Evolutionary conservation across 2,113 vertebrate genomes (phyloP).

Genomic region (Larimichthys crocea): DNA sequence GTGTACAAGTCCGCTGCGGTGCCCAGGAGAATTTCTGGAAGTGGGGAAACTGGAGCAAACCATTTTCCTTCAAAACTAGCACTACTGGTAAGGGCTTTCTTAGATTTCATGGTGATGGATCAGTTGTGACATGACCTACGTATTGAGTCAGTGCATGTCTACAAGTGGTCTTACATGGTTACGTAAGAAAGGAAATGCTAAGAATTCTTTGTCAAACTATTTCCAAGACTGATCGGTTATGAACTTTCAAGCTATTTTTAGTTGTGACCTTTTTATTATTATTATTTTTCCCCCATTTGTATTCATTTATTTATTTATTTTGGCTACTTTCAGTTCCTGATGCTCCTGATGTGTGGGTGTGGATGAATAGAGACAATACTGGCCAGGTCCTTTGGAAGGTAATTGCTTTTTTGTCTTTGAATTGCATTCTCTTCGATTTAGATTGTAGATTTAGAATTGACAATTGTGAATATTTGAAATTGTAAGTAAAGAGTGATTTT

Average conservation of each 20-base stretch:
- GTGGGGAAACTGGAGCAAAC: constrained; percentile 81
- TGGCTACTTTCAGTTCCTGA: constrained; percentile 72
- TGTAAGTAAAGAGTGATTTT: neutral
- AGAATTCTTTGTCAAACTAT: neutral
- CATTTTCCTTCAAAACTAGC: constrained; percentile 69
- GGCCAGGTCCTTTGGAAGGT: constrained; percentile 83
- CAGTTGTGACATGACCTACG: too few relatives aligned
- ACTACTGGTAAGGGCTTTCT: constrained; percentile 66
- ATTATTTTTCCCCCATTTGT: neutral
- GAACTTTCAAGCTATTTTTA: neutral
- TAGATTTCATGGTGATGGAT: too few relatives aligned
- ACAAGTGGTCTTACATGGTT: neutral
- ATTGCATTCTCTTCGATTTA: neutral
- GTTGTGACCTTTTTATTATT: neutral
- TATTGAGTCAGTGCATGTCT: too few relatives aligned
- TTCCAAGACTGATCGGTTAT: neutral
- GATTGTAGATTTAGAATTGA: neutral
- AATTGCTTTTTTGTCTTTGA: constrained; percentile 8
- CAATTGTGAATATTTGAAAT: neutral
- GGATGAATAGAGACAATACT: constrained; percentile 70
- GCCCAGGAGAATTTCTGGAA: constrained; percentile 80
- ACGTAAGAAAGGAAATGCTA: neutral
- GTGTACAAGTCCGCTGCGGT: constrained; percentile 73
- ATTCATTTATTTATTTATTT: neutral
- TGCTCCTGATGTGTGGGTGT: constrained; percentile 80